phyloP scores from a whole-genome alignment of 2,888 invertebrate genomes.

The Schizotus pectinicornis region DNA sequence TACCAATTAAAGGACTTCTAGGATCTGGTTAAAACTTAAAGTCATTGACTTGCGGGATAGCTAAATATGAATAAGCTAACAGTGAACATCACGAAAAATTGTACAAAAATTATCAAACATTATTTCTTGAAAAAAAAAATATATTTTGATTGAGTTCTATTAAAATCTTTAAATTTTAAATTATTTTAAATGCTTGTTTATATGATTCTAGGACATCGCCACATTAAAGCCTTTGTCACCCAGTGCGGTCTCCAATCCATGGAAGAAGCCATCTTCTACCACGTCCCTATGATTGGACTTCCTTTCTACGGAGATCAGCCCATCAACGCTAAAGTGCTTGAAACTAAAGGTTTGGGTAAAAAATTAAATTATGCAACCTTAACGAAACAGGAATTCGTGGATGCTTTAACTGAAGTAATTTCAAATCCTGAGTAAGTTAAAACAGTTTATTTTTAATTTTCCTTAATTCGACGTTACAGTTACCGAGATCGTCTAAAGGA shows the following conservation, averaged over 20 bases:
- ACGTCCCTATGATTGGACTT: conserved; percentile 56
- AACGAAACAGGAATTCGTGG: conserved; percentile 37
- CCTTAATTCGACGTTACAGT: conserved; percentile 18
- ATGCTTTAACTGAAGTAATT: conserved; percentile 43
- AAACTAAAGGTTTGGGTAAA: conserved; percentile 48
- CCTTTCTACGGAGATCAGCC: conserved; percentile 58
- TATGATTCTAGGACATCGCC: conserved; percentile 48
- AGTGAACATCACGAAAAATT: too few species aligned
- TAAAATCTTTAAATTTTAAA: too few species aligned
- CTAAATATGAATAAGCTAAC: too few species aligned
- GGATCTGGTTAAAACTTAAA: too few species aligned
- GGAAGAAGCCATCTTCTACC: conserved; percentile 56
- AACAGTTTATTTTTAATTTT: conserved; percentile 10
- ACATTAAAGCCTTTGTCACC: conserved; percentile 58
- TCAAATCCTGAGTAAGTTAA: conserved; percentile 41
- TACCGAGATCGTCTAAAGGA: conserved; percentile 33
- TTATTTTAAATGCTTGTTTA: too few species aligned
- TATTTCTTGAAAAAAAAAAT: too few species aligned
- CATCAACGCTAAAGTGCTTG: conserved; percentile 46
- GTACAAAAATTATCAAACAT: too few species aligned
- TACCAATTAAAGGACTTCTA: too few species aligned
- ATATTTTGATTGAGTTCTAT: too few species aligned
- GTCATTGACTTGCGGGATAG: too few species aligned
- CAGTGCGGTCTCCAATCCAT: conserved; percentile 59
- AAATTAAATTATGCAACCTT: conserved; percentile 47